A percentile compares a stretch with the other conserved stretches of the same genome.
phyloP scores from a whole-genome alignment of 2,888 invertebrate species.

The Drosophila subquinaria region DNA sequence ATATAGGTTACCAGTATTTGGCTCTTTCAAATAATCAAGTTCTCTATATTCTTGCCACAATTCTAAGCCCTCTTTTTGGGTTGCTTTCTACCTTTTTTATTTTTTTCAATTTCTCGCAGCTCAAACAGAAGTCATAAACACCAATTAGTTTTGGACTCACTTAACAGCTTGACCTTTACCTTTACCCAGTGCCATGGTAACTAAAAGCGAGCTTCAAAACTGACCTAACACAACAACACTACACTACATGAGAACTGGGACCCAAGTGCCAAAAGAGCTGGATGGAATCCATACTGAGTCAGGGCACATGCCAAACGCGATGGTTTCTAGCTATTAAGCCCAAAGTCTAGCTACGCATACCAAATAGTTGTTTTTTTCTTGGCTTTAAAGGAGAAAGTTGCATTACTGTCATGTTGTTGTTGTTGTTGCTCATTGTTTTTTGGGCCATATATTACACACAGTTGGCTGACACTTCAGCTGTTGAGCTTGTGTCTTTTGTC shows the following conservation, averaged over 20 bases:
- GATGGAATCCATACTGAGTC: constrained; percentile 5
- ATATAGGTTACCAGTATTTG: background rate
- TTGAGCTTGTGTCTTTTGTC: constrained; percentile 58
- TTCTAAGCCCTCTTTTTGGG: background rate
- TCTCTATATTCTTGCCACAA: constrained; percentile 7
- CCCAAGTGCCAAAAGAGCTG: background rate
- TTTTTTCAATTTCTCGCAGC: background rate
- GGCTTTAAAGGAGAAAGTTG: constrained; percentile 71
- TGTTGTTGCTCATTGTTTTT: constrained; percentile 21
- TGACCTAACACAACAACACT: constrained; percentile 46
- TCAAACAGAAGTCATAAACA: background rate
- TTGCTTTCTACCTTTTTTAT: background rate
- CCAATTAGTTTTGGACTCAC: background rate
- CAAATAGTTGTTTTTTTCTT: constrained; percentile 46
- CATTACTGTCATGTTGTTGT: constrained; percentile 35
- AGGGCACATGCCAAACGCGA: constrained; percentile 43
- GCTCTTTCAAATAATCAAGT: background rate
- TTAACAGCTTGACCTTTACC: constrained; percentile 43
- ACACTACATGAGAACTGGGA: constrained; percentile 22
- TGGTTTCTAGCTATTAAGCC: constrained; percentile 40
- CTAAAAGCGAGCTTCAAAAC: constrained; percentile 12
- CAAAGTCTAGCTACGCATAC: constrained; percentile 62
- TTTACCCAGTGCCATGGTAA: constrained; percentile 33
- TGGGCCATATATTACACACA: constrained; percentile 60
- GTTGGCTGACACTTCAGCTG: constrained; percentile 41